Evolutionary conservation across 1,140 invertebrate genomes (phyloP), one percentile per base, ranked within the genome.

Genomic region (Rhopalosiphum padi): DNA sequence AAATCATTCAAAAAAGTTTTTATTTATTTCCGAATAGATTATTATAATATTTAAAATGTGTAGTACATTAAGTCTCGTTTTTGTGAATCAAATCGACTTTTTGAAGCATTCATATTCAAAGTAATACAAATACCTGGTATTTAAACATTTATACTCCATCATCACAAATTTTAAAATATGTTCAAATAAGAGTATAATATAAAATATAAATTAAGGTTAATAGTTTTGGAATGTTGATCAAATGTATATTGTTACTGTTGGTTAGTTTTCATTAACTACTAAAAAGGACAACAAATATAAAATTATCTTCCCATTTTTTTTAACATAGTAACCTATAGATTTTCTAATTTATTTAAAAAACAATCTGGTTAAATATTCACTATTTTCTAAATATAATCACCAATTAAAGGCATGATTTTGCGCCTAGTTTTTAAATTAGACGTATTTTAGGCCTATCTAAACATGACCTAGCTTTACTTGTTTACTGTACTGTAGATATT

Each of bases 121-220:
- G 82, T 85, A 85, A 41, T 85, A 43, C 82, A 85, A 85, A 41
- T 85, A 85, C 23, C 82, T 85, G 82, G 35, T 85, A 85, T 85
- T 85, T 68, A n/a, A 68, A 68, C 4, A 85, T 43, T 85, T 85
- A 68, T 68, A 25, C 82, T 85, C 35, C 82, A 85, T 85, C 82
- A 85, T 37, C 23, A 4, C 82, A 85, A 41, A 85, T 25, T 41
- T 11, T 41, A 85, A 25, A 85, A 37, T 43, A 85, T 68, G 15
- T 15, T n/a, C 4, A 68, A 68, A 18, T n/a, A 68, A n/a, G 4
- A 4, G 5, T n/a, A 68, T n/a, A 30, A 60, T 60, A 60, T 60
- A 60, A 30, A 60, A 60, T 60, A 60, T 30, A 60, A 60, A 60
- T 60, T 60, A 60, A 11, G 30, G 11, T 60, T 11, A n/a, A n/a